Conservation (phyloP, 1,140 invertebrate species). For the Drosophila hydei region DNA sequence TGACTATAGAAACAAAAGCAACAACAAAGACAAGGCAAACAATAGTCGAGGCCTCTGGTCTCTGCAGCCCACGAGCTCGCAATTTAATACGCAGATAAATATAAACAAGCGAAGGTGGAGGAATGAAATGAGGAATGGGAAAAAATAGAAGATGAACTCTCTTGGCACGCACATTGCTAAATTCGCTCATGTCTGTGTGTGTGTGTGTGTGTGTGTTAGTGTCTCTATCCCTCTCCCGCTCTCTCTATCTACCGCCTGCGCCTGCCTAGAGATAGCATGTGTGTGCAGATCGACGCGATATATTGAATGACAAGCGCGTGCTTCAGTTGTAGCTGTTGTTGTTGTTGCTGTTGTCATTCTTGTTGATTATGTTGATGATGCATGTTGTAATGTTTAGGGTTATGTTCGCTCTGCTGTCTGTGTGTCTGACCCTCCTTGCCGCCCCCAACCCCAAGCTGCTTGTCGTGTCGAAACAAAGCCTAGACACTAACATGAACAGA, state of each 20-base stretch:
- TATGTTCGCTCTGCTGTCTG: constrained; percentile 44
- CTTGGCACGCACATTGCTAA: constrained; percentile 70
- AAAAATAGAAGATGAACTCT: constrained; percentile 58
- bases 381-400: constrained; percentile 79
- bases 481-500: constrained; percentile 38
- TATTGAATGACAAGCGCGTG: constrained; percentile 70
- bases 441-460: neutral
- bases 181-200: constrained; percentile 48
- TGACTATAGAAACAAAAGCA: constrained; percentile 49
- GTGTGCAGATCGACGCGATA: constrained; percentile 29
- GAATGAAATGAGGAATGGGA: constrained; percentile 16
- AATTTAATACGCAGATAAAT: constrained; percentile 81
- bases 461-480: constrained; percentile 34
- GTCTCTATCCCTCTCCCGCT: neutral
- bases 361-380: constrained; percentile 80
- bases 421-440: neutral
- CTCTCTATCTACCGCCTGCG: no score
- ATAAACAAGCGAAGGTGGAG: constrained; percentile 49
- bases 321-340: constrained; percentile 2
- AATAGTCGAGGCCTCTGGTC: constrained; percentile 38
- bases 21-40: constrained; percentile 44
- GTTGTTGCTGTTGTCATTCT: constrained; percentile 49
- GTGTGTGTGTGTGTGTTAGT: neutral
- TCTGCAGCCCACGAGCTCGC: constrained; percentile 62
- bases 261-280: neutral